Base-by-base conservation (phyloP, 2,797 vertebrate genomes). In the Capromys pilorides region DNA sequence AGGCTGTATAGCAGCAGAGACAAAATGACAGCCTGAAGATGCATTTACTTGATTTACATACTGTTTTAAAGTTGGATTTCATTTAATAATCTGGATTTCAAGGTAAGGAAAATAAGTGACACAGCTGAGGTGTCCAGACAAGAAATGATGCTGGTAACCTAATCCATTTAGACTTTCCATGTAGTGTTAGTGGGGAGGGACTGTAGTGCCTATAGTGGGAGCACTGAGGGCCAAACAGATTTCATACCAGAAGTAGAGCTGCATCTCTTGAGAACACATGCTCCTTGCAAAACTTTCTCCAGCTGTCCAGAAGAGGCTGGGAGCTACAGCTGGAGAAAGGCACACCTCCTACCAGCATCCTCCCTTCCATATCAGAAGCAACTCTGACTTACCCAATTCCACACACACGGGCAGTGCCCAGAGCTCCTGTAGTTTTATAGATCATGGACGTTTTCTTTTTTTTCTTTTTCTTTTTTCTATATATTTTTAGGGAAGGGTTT, bases 61-160 rank as follows among this genome's bases (percentile, higher is more conserved):
- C 28, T 41, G 39, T 90, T 96, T 89, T 81, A 92, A 90, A 73
- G n/a, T 75, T 88, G 75, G 61, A 93, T 91, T 89, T 85, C 67
- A 87, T 11, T 36, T 82, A 93, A 90, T 82, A 94, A 93, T 75
- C 59, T 88, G 62, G 57, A 91, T 88, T 75, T 91, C 59, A 19
- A 86, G 54, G 36, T 88, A 67, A 87, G 5, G 7, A 45, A 86
- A 54, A 84, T 82, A 83, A 36, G 36, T 54, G 33, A 82, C 81
- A 45, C 12, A 9, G 41, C 12, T 33, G 36, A 85, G 57, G 49
- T 87, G 33, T 89, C 92, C 77, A 90, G 80, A 77, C 45, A 83
- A 90, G 54, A 95, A 79, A 85, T n/a, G 41, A 33, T 67, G 51
- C 36, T 78, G 36, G 36, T 59, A 84, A 93, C 18, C 54, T 77